phyloP scores from a whole-genome alignment of 2,113 vertebrate species.

The Podarcis raffonei region DNA sequence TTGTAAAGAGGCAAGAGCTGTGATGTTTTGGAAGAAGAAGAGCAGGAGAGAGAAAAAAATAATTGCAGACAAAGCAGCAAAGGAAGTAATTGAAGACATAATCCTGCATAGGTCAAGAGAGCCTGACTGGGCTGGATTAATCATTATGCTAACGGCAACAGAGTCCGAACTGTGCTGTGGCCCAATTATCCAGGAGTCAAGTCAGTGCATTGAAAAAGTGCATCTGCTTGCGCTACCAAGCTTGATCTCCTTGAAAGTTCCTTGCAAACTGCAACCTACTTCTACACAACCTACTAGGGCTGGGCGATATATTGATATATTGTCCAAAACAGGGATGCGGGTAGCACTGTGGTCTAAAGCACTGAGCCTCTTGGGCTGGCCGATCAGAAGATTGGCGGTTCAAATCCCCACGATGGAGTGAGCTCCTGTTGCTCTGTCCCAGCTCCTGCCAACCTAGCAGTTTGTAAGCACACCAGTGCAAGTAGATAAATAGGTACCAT shows the following conservation, averaged over 20 bases:
- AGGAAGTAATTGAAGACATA: slow-evolving; percentile 5
- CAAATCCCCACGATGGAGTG: no score
- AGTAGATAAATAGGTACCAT: no score
- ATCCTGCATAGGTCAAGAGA: not conserved
- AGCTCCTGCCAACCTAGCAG: no score
- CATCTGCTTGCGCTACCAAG: not conserved
- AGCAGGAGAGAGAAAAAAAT: not conserved
- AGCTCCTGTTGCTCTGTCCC: no score
- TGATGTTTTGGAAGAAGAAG: slow-evolving; percentile 31
- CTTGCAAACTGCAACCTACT: not conserved
- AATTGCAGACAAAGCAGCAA: not conserved
- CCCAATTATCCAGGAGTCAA: not conserved
- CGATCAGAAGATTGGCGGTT: no score
- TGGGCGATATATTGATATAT: no score
- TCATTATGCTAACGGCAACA: not conserved
- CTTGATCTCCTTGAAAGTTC: not conserved
- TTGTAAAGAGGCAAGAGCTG: slow-evolving; percentile 25
- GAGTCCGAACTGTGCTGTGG: not conserved
- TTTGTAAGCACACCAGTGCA: no score
- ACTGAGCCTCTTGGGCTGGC: no score
- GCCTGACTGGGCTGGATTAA: not conserved
- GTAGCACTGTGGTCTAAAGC: no score
- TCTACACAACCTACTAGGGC: not conserved
- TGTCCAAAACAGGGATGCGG: no score
- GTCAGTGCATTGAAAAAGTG: not conserved